Conservation (phyloP, 2,797 vertebrate genomes). For the Apogon talboti region DNA sequence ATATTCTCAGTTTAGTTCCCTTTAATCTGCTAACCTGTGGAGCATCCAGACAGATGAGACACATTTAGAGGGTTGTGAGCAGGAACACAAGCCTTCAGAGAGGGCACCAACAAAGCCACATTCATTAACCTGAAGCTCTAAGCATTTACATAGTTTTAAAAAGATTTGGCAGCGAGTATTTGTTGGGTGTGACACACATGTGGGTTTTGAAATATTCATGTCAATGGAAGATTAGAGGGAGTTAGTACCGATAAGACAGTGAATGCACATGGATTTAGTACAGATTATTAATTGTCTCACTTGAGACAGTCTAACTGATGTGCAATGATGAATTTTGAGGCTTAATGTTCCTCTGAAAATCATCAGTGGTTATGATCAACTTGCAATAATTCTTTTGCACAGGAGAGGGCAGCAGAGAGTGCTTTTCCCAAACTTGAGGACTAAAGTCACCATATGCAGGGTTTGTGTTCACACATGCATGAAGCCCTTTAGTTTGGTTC, state of each 20-base stretch:
- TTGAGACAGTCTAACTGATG: background rate
- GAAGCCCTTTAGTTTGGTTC: conserved; percentile 36
- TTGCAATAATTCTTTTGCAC: conserved; percentile 38
- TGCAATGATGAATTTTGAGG: conserved; percentile 1
- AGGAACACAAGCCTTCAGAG: conserved; percentile 36
- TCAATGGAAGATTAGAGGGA: conserved; percentile 19
- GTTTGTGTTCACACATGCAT: conserved; percentile 68
- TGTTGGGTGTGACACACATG: conserved; percentile 11
- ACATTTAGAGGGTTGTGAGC: conserved; percentile 32
- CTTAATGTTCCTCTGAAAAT: background rate
- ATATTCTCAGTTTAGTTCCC: conserved; percentile 53
- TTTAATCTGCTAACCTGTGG: conserved; percentile 62
- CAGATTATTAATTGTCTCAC: conserved; percentile 1
- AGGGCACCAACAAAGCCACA: conserved; percentile 24
- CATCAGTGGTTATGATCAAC: background rate
- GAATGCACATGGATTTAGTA: background rate
- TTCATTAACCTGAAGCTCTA: conserved; percentile 39
- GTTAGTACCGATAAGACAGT: background rate
- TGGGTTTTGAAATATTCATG: conserved; percentile 24
- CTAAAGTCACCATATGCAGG: conserved; percentile 37
- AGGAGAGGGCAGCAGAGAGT: conserved; percentile 71
- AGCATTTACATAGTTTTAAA: conserved; percentile 46
- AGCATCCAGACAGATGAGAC: conserved; percentile 49
- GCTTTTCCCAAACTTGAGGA: background rate
- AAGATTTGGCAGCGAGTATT: background rate